Evolutionary conservation across 1,140 invertebrate genomes (phyloP), one percentile per base, ranked within the genome.

Genomic region (Drosophila nebulosa): DNA sequence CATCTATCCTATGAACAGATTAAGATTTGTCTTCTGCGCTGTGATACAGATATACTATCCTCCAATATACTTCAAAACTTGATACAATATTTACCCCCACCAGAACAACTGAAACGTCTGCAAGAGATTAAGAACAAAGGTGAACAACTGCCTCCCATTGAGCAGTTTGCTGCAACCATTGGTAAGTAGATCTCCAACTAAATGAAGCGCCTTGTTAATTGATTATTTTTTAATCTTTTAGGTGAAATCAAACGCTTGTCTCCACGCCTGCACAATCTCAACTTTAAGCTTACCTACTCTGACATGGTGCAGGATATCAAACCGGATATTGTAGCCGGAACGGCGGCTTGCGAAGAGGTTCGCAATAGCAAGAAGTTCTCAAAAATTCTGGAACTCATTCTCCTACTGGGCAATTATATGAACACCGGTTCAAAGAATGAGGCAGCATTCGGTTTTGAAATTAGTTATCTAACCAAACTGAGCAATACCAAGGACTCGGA

Each of bases 281-380:
- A 96, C 77, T 99, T 99, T 90, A 97, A 97, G 92, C 94, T 80
- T 73, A 93, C 64, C 69, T 92, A 57, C 21, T 65, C 76, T n/a
- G 97, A 98, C 91, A 92, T 96, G 81, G 94, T 98, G 10, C 93
- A 95, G 77, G 98, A 99, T 91, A 95, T 98, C 24, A 99, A 99
- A 93, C 98, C 98, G 22, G 97, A 98, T 83, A 97, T 99, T 91
- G 97, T 99, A 0, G 96, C 97, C 4, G 97, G 96, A 0, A 98
- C 97, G 5, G 97, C 97, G 12, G 98, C 98, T 6, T 99, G 98
- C 91, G 97, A 99, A 90, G 98, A 99, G 93, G 95, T 99, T 0
- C 96, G 95, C 74, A 94, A 93, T 6, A 99, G 97, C 79, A 95
- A 95, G 83, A 99, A 98, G 79, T 99, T 99, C 92, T 95, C 95